Evolutionary conservation across 2,113 vertebrate genomes (phyloP).

Genomic region (Hippopotamus amphibius): DNA sequence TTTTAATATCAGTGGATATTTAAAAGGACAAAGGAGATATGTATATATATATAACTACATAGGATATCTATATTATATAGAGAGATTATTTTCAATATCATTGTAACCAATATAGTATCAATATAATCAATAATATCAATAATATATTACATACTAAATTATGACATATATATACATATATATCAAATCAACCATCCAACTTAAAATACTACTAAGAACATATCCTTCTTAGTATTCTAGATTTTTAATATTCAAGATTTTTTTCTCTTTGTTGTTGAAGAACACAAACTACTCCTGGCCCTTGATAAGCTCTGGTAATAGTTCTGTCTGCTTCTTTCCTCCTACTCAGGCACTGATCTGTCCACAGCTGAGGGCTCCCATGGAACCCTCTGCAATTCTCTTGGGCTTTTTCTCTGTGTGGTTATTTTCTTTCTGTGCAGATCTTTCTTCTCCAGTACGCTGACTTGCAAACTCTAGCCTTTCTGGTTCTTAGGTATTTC

Average conservation of each 20-base stretch:
- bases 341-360: neutral
- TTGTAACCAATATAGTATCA: neutral
- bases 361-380: neutral
- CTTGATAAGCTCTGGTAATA: neutral
- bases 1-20: neutral
- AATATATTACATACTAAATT: neutral
- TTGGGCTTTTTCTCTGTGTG: neutral
- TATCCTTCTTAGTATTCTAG: neutral
- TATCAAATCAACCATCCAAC: neutral
- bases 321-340: neutral
- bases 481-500: neutral
- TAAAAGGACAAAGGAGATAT: neutral
- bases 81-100: neutral
- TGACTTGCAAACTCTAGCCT: neutral
- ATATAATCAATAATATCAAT: neutral
- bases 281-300: neutral
- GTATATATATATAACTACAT: neutral
- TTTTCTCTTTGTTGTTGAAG: neutral
- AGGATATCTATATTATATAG: neutral
- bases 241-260: neutral
- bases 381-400: neutral
- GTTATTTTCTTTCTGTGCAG: neutral
- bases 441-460: neutral
- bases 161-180: neutral
- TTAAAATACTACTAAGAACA: constrained; percentile 17